A percentile compares a stretch with the other conserved stretches of the same genome.
Conservation (phyloP, 2,113 vertebrate genomes). For the Pitta sordida region DNA sequence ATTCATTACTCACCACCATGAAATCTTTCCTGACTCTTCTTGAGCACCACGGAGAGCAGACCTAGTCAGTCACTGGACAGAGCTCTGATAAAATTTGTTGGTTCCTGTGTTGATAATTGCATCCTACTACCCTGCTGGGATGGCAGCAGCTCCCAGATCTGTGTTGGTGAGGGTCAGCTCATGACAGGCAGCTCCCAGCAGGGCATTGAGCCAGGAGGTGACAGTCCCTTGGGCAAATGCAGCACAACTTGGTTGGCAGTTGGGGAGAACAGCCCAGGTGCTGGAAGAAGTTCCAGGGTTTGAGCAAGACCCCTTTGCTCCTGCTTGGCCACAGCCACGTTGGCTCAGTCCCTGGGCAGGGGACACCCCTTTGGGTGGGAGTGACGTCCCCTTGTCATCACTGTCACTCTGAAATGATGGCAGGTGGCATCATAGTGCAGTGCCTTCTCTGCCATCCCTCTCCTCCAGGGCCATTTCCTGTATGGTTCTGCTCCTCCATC, state of each 20-base stretch:
- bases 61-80: background rate
- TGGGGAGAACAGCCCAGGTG: background rate
- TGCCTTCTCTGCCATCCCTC: background rate
- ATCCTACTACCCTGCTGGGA: rapidly evolving
- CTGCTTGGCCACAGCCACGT: rapidly evolving
- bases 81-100: background rate
- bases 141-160: background rate
- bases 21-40: background rate
- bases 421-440: background rate
- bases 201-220: background rate
- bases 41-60: background rate
- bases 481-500: background rate
- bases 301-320: background rate
- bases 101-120: background rate
- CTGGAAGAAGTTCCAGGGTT: background rate
- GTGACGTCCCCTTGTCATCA: background rate
- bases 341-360: rapidly evolving
- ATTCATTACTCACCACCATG: background rate
- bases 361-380: background rate
- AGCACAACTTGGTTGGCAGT: background rate
- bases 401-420: background rate
- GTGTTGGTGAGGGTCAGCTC: background rate
- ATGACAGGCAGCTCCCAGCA: background rate
- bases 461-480: background rate
- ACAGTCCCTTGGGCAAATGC: background rate